phyloP scores from a whole-genome alignment of 2,113 vertebrate genomes.

The Equus przewalskii region DNA sequence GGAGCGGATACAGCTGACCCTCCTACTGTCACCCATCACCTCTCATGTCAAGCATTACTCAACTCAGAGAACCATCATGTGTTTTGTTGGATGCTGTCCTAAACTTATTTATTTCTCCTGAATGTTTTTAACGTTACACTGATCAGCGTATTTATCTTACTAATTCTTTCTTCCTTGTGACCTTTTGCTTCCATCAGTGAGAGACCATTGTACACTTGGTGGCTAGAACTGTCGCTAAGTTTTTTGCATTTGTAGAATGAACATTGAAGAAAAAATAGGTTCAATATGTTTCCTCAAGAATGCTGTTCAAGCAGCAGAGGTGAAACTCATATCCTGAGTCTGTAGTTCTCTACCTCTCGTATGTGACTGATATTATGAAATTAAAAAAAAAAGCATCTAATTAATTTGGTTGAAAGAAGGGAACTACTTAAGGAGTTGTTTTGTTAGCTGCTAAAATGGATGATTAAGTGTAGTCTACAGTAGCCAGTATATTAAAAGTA shows the following conservation, averaged over 20 bases:
- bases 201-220: background rate
- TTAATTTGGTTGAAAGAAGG: conserved; percentile 27
- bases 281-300: conserved; percentile 4
- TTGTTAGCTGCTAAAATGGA: background rate
- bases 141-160: background rate
- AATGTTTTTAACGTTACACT: background rate
- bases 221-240: background rate
- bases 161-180: background rate
- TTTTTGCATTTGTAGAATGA: background rate
- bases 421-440: background rate
- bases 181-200: background rate
- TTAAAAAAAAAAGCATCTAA: background rate
- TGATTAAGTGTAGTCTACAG: background rate
- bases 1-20: rapidly evolving
- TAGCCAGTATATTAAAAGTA: background rate
- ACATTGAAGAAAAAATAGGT: background rate
- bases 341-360: conserved; percentile 12
- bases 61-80: background rate
- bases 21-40: too few species aligned
- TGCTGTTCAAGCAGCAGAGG: background rate
- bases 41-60: background rate
- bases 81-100: background rate
- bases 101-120: background rate
- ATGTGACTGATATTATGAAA: background rate
- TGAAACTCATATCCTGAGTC: background rate